Evolutionary conservation across 1,140 invertebrate species (phyloP).

Genomic region (Andrena cerasifolii): DNA sequence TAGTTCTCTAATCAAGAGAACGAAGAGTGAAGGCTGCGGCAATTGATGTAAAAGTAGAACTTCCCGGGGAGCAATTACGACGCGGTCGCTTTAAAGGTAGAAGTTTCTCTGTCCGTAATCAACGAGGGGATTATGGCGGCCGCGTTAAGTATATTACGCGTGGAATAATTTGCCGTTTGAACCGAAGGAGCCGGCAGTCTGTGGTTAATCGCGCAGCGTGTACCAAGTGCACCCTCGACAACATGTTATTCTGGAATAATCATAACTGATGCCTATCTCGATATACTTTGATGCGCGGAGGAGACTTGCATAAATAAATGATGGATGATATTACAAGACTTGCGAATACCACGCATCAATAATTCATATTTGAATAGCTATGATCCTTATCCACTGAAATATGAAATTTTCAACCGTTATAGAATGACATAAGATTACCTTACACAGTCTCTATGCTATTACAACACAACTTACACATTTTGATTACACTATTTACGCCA

Average conservation of each 20-base stretch:
- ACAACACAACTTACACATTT: no score
- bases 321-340: no score
- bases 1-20: slow-evolving; percentile 51
- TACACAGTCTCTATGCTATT: no score
- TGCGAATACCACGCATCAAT: no score
- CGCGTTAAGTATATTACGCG: slow-evolving; percentile 35
- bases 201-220: slow-evolving; percentile 12
- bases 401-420: no score
- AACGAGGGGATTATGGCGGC: slow-evolving; percentile 36
- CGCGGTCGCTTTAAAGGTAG: not conserved
- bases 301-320: no score
- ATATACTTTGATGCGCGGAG: not conserved
- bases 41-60: slow-evolving; percentile 53
- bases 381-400: no score
- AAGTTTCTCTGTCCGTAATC: slow-evolving; percentile 34
- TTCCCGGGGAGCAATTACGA: slow-evolving; percentile 40
- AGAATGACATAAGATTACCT: no score
- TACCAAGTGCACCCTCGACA: not conserved
- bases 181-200: not conserved
- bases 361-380: no score
- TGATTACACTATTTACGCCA: no score
- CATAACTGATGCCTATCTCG: not conserved
- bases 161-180: slow-evolving; percentile 28
- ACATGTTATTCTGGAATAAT: not conserved
- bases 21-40: slow-evolving; percentile 42